Evolutionary conservation across 2,113 vertebrate genomes (phyloP).

Genomic region (Ameiurus melas): DNA sequence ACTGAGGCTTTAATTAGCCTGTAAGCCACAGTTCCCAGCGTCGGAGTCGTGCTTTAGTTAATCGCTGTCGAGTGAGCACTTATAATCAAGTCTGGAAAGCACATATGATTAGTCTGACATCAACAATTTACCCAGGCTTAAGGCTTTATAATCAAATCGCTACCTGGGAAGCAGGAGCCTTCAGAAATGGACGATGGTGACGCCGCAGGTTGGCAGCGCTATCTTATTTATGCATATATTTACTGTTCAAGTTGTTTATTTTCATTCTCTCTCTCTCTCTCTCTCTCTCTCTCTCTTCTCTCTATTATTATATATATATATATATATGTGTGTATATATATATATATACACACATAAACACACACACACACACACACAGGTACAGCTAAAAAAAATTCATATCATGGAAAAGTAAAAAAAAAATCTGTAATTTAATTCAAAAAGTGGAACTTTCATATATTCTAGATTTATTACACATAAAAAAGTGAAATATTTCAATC

Average conservation of each 20-base stretch:
- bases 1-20: slow-evolving; percentile 61
- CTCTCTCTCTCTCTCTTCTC: too few relatives aligned
- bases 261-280: neutral
- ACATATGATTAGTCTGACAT: slow-evolving; percentile 39
- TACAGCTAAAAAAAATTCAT: too few relatives aligned
- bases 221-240: neutral
- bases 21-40: slow-evolving; percentile 55
- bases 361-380: too few relatives aligned
- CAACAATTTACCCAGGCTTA: slow-evolving; percentile 37
- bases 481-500: too few relatives aligned
- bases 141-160: slow-evolving; percentile 37
- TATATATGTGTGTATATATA: too few relatives aligned
- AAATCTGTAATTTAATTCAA: too few relatives aligned
- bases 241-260: neutral
- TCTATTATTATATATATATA: too few relatives aligned
- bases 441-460: too few relatives aligned
- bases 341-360: too few relatives aligned
- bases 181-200: neutral
- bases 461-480: too few relatives aligned
- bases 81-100: slow-evolving; percentile 65
- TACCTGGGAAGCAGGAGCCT: neutral
- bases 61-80: slow-evolving; percentile 57
- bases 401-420: too few relatives aligned
- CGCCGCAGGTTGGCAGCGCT: neutral
- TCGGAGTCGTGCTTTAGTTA: slow-evolving; percentile 62